These are phyloP conservation scores for Uria aalge DNA, from an alignment of 2,113 vertebrate species.

Conservation along the genomic window DNA sequence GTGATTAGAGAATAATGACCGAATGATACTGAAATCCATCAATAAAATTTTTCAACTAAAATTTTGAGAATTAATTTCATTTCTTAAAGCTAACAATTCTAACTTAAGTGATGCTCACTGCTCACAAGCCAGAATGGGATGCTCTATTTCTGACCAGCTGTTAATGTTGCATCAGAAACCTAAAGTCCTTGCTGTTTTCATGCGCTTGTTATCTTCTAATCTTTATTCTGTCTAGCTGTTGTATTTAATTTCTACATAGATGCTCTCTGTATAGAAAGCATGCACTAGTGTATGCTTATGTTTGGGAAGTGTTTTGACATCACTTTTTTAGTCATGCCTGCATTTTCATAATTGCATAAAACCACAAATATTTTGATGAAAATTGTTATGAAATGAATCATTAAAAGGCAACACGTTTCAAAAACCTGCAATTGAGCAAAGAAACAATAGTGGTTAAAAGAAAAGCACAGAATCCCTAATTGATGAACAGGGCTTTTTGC, in stretches of 20 bases:
- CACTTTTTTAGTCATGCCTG: neutral
- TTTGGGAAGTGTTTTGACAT: neutral
- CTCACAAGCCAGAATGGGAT: neutral
- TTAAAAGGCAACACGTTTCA: neutral
- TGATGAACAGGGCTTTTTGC: neutral
- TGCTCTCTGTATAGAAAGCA: neutral
- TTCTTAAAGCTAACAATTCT: neutral
- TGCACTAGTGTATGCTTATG: fast-evolving
- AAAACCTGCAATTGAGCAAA: neutral
- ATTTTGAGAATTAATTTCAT: neutral
- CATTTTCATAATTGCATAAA: neutral
- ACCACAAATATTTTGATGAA: neutral
- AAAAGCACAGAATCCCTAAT: neutral
- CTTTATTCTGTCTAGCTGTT: neutral
- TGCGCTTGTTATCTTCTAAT: neutral
- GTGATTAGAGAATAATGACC: neutral
- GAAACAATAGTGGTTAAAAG: neutral
- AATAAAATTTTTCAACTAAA: neutral
- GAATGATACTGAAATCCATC: neutral
- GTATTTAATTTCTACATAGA: neutral
- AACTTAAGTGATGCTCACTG: neutral
- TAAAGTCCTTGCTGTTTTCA: neutral
- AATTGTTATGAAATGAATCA: neutral
- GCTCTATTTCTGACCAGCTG: neutral
- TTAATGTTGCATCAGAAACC: neutral